Conservation (phyloP, 2,888 invertebrate genomes). For the Oithona nana region DNA sequence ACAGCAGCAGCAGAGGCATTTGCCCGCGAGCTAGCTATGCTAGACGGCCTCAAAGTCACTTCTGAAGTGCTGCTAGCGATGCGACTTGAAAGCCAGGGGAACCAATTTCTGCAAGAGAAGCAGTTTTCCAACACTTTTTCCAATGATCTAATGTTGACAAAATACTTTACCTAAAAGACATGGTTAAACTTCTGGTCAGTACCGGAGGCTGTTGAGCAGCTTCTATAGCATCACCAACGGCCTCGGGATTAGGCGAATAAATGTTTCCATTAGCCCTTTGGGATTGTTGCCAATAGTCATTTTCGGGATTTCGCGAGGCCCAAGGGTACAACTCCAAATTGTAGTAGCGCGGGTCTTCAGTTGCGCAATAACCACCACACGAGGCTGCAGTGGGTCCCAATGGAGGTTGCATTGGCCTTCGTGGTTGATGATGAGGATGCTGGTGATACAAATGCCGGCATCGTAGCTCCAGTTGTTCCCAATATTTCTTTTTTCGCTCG, state of each 20-base stretch:
- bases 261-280: neutral
- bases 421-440: neutral
- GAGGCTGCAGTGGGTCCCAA: neutral
- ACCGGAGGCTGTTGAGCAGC: neutral
- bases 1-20: neutral
- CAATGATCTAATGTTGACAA: too few species aligned
- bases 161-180: neutral
- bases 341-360: neutral
- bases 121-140: too few species aligned
- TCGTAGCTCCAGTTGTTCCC: conserved; percentile 70
- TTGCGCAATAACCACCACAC: neutral
- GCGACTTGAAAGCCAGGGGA: neutral
- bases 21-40: too few species aligned
- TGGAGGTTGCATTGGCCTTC: neutral
- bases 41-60: too few species aligned
- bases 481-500: conserved; percentile 83
- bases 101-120: too few species aligned
- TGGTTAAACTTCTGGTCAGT: neutral
- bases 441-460: conserved; percentile 56
- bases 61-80: neutral
- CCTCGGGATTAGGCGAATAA: neutral
- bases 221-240: neutral
- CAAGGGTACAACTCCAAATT: neutral
- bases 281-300: neutral
- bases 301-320: neutral